Base-by-base conservation (phyloP, 2,113 vertebrate genomes). In the Cyanoramphus novaezelandiae region DNA sequence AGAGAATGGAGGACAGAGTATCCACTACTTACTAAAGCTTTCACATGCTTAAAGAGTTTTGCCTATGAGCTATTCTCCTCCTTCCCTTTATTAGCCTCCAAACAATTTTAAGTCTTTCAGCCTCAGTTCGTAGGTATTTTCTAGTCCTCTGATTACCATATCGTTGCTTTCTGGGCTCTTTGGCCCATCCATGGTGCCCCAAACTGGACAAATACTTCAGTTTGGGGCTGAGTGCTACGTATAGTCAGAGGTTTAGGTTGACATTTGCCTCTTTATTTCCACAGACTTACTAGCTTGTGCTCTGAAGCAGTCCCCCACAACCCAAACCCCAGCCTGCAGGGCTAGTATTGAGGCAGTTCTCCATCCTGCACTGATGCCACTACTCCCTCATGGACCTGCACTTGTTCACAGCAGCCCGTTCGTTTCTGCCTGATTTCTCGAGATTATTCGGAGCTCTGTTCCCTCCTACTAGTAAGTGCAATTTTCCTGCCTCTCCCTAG, bases 321-420 rank as follows among this genome's bases (percentile, higher is more conserved):
- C 28, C 50, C 70, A 82, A 67, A 41, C 9, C 50, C 46, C 2
- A 1, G n/a, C 11, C 41, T 1, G 1, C 7, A 5, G 5, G 52
- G 46, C 43, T 71, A 91, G 4, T 25, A 25, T 3, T 0, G 3
- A 70, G 74, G 65, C 27, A 53, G 24, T 13, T 37, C 55, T 75
- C 29, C 25, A 2, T 11, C 65, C 70, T 6, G 6, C 24, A 14
- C 17, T 0, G 0, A 13, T 20, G 64, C 47, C 49, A 77, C 35
- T 0, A 0, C 46, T 78, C 78, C n/a, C 24, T 87, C 74, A 65
- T 23, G 70, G 41, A 67, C 37, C 55, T 33, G 28, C 25, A 43
- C 46, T 63, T 74, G 41, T 24, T 77, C 0, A 0, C 69, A 87
- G 72, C 55, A 49, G 47, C 33, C 47, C n/a, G 7, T 35, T 62